Percentiles rank a stretch among this genome's conserved stretches.
phyloP scores from a whole-genome alignment of 2,113 vertebrate species.

The Apodemus speciosus region DNA sequence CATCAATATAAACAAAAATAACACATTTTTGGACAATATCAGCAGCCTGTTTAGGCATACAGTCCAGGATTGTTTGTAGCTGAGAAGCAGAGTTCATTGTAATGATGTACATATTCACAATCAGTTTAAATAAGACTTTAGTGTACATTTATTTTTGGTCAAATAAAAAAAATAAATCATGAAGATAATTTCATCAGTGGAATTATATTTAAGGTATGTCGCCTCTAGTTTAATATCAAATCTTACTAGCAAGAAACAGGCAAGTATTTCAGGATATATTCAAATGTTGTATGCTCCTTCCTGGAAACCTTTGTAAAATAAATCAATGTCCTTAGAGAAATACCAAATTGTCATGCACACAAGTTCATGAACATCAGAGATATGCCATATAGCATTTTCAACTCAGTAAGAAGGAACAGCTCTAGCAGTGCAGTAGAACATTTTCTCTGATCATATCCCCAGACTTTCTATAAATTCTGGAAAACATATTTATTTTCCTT shows the following conservation, averaged over 20 bases:
- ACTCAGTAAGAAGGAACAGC: conserved; percentile 13
- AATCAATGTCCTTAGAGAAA: conserved; percentile 34
- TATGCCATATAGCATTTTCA: background rate
- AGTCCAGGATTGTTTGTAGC: background rate
- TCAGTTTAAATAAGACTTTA: background rate
- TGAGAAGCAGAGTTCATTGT: background rate
- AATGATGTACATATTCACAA: background rate
- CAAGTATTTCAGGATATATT: background rate
- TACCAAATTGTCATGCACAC: background rate
- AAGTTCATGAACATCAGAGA: conserved; percentile 32
- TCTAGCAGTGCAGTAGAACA: conserved; percentile 16
- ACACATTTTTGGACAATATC: background rate
- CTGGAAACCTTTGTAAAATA: conserved; percentile 46
- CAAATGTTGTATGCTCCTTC: background rate
- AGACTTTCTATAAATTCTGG: background rate
- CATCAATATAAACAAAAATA: background rate
- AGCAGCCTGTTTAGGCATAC: background rate
- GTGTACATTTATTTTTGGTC: background rate
- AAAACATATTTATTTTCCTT: conserved; percentile 21
- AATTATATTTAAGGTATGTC: background rate
- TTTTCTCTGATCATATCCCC: conserved; percentile 17
- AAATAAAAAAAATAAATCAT: background rate
- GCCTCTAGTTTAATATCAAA: background rate
- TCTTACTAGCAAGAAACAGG: background rate
- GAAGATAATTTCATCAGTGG: background rate